phyloP scores from a whole-genome alignment of 1,140 invertebrate genomes.

The Pectinophora gossypiella region DNA sequence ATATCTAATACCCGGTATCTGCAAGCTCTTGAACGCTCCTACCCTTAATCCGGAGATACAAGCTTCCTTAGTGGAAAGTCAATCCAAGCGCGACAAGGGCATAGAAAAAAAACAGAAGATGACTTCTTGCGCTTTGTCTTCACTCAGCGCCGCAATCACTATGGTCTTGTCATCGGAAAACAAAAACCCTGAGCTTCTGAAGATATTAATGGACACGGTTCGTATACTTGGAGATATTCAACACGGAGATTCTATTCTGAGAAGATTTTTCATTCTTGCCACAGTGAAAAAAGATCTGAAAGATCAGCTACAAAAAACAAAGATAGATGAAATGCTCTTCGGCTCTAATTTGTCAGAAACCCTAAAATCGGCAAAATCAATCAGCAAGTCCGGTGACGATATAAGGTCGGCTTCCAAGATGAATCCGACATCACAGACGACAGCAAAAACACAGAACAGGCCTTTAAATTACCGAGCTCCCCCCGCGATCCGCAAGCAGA shows the following conservation, averaged over 20 bases:
- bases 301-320: no score
- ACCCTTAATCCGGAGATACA: conserved; percentile 3
- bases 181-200: neutral
- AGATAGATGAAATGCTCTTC: neutral
- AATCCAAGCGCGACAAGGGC: conserved; percentile 5
- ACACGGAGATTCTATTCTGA: neutral
- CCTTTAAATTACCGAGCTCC: neutral
- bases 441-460: neutral
- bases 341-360: neutral
- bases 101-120: conserved; percentile 6
- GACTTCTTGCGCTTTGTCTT: neutral
- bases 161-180: neutral
- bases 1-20: conserved; percentile 8
- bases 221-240: neutral
- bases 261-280: neutral
- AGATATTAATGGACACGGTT: neutral
- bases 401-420: neutral
- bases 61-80: conserved; percentile 1
- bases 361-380: neutral
- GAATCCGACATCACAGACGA: neutral
- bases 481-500: neutral
- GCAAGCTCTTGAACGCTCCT: conserved; percentile 7
- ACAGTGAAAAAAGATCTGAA: neutral
- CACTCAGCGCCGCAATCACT: neutral
- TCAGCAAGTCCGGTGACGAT: neutral